Conservation (phyloP, 2,888 invertebrate species). For the Ethmia dodecea region DNA sequence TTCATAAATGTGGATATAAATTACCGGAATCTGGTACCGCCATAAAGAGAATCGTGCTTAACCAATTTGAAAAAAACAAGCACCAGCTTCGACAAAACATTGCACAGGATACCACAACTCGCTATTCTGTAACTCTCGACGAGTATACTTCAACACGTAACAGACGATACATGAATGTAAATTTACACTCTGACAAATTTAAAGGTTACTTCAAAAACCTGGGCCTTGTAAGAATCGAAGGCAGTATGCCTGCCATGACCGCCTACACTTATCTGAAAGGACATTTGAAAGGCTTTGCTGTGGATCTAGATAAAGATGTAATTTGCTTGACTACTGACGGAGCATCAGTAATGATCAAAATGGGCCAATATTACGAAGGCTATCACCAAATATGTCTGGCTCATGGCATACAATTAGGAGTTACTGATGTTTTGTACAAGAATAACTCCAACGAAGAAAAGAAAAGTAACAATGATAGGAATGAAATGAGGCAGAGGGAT, state of each 20-base stretch:
- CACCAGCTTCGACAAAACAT: background rate
- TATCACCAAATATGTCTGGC: conserved; percentile 14
- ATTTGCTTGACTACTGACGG: conserved; percentile 11
- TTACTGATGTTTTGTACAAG: conserved; percentile 7
- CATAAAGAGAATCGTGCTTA: background rate
- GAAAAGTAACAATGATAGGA: background rate
- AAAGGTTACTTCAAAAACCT: conserved; percentile 2
- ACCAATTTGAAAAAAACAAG: background rate
- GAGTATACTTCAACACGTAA: conserved; percentile 9
- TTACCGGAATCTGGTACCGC: background rate
- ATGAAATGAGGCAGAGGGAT: background rate
- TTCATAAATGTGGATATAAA: background rate
- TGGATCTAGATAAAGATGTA: conserved; percentile 3
- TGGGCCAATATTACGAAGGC: conserved; percentile 3
- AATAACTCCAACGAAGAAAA: conserved; percentile 3
- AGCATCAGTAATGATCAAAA: conserved; percentile 13
- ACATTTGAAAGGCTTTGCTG: background rate
- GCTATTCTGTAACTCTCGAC: background rate
- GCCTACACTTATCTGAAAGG: conserved; percentile 2
- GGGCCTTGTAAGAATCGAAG: conserved; percentile 1
- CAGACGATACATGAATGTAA: conserved; percentile 11
- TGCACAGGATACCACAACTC: background rate
- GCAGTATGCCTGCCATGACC: conserved; percentile 3
- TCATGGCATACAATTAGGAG: conserved; percentile 11
- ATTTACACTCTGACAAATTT: conserved; percentile 4